Percentiles rank a stretch among this genome's conserved stretches.
These are phyloP conservation scores for Hypomecis atomaria DNA, from an alignment of 2,888 invertebrate genomes.

Conservation along the genomic window DNA sequence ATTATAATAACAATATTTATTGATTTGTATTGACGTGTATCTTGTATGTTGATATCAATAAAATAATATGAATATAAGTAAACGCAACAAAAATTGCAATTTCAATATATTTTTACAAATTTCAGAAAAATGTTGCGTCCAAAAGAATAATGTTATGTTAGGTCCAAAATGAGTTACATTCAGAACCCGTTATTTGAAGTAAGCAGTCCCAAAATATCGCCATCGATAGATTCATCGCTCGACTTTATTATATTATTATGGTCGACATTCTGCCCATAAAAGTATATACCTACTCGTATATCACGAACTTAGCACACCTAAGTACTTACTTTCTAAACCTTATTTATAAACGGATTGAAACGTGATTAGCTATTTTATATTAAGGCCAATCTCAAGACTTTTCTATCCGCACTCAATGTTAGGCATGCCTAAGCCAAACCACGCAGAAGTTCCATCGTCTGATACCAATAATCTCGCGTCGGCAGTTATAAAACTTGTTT, in stretches of 20 bases:
- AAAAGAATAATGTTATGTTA: too few species aligned
- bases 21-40: too few species aligned
- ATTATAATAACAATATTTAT: too few species aligned
- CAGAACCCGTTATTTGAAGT: constrained; percentile 10
- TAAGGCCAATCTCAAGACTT: background rate
- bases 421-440: constrained; percentile 22
- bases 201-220: constrained; percentile 11
- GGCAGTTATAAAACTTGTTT: constrained; percentile 53
- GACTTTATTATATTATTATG: constrained; percentile 29
- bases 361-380: too few species aligned
- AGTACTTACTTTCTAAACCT: background rate
- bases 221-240: constrained; percentile 26
- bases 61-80: too few species aligned
- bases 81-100: too few species aligned
- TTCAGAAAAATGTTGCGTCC: too few species aligned
- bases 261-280: constrained; percentile 35
- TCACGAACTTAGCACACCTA: constrained; percentile 18
- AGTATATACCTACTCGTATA: constrained; percentile 33
- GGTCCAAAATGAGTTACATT: background rate
- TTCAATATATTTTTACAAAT: too few species aligned
- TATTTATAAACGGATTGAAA: too few species aligned
- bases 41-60: too few species aligned
- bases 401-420: constrained; percentile 1
- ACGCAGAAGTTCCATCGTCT: constrained; percentile 41
- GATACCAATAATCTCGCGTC: constrained; percentile 51